Percentiles rank a stretch among this genome's conserved stretches.
Conservation (phyloP, 2,113 vertebrate genomes). For the Podarcis raffonei region DNA sequence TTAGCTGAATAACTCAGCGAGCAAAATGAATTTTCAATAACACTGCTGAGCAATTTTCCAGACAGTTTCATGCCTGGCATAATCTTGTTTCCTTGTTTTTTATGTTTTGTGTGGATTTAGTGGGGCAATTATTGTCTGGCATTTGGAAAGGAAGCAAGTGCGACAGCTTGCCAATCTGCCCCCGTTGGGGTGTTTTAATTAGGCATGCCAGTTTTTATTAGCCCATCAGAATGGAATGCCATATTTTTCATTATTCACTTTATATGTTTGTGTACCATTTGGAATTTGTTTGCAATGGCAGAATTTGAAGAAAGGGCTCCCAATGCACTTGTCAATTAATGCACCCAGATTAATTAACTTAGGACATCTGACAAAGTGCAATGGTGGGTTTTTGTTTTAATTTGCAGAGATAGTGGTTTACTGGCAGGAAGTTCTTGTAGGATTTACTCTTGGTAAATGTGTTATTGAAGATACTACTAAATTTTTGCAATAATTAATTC, state of each 20-base stretch:
- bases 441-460: background rate
- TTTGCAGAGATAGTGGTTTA: slow-evolving; percentile 22
- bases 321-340: slow-evolving; percentile 48
- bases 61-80: slow-evolving; percentile 56
- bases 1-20: slow-evolving; percentile 58
- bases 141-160: slow-evolving; percentile 66
- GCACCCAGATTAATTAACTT: slow-evolving; percentile 24
- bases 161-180: slow-evolving; percentile 60
- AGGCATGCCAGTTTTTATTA: slow-evolving; percentile 73
- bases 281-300: slow-evolving; percentile 48
- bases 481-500: background rate
- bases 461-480: background rate
- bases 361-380: slow-evolving; percentile 24
- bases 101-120: slow-evolving; percentile 60
- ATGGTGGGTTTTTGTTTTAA: background rate
- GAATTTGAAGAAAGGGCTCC: slow-evolving; percentile 42
- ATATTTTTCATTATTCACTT: slow-evolving; percentile 68
- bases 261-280: slow-evolving; percentile 50
- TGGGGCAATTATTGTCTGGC: slow-evolving; percentile 58
- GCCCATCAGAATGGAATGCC: slow-evolving; percentile 58
- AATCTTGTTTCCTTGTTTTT: slow-evolving; percentile 64
- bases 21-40: slow-evolving; percentile 65
- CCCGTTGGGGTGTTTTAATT: slow-evolving; percentile 67
- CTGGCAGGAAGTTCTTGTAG: slow-evolving; percentile 1
- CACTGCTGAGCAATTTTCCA: slow-evolving; percentile 62